Evolutionary conservation across 2,113 vertebrate genomes (phyloP).

Genomic region (Fregata magnificens): DNA sequence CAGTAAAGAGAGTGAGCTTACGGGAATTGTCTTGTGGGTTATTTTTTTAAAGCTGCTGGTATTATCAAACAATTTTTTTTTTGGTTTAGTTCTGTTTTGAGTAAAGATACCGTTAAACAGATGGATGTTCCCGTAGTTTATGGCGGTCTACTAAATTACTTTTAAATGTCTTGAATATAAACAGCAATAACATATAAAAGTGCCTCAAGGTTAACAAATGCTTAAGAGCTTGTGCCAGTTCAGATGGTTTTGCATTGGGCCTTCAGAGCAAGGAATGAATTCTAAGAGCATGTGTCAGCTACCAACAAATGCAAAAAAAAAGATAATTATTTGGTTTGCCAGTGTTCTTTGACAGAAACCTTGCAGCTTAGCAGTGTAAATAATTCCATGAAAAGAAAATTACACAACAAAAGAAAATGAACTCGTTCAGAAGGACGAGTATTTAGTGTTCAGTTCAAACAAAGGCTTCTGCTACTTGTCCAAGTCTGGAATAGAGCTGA

Average conservation of each 20-base stretch:
- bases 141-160: not conserved
- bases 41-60: not conserved
- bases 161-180: constrained; percentile 21
- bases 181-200: not conserved
- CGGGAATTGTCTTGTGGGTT: not conserved
- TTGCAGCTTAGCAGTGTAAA: not conserved
- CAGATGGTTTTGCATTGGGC: not conserved
- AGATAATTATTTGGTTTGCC: not conserved
- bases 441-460: not conserved
- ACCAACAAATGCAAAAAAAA: not conserved
- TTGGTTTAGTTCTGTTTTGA: not conserved
- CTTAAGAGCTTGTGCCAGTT: not conserved
- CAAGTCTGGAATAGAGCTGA: not conserved
- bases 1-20: not conserved
- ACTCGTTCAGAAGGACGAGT: not conserved
- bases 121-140: not conserved
- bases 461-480: not conserved
- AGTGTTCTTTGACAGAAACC: not conserved
- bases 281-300: not conserved
- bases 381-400: not conserved
- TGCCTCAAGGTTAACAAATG: constrained; percentile 25
- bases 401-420: not conserved
- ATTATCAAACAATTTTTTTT: not conserved
- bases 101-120: not conserved
- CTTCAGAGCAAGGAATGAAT: not conserved